Percentiles rank a stretch among this genome's conserved stretches.
Conservation (phyloP, 2,113 vertebrate species). For the Uria aalge region DNA sequence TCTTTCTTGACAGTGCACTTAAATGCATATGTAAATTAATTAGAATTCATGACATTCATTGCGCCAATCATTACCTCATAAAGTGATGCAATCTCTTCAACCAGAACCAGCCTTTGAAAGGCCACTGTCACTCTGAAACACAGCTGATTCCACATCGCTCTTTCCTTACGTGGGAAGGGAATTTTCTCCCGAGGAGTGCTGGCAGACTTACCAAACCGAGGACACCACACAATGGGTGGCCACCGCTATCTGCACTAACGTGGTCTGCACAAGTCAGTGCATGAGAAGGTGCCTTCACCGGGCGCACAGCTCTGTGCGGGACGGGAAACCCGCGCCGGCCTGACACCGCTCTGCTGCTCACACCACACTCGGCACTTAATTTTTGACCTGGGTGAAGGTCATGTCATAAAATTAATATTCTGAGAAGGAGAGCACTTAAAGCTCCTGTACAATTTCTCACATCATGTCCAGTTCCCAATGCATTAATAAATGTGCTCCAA, state of each 20-base stretch:
- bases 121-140: background rate
- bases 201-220: background rate
- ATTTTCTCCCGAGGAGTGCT: background rate
- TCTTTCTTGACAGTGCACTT: constrained; percentile 13
- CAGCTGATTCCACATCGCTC: background rate
- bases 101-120: constrained; percentile 41
- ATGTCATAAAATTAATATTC: background rate
- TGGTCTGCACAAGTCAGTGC: background rate
- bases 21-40: constrained; percentile 52
- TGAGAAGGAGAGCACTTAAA: background rate
- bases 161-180: background rate
- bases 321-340: background rate
- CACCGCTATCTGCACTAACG: background rate
- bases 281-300: background rate
- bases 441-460: background rate
- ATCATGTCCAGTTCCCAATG: background rate
- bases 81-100: constrained; percentile 46
- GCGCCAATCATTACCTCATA: constrained; percentile 52
- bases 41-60: constrained; percentile 42
- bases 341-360: background rate
- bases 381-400: background rate
- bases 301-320: background rate
- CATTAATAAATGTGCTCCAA: background rate
- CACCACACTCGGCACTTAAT: background rate
- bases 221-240: background rate